Conservation (phyloP, 1,140 invertebrate species). For the Leptinotarsa lineolata region DNA sequence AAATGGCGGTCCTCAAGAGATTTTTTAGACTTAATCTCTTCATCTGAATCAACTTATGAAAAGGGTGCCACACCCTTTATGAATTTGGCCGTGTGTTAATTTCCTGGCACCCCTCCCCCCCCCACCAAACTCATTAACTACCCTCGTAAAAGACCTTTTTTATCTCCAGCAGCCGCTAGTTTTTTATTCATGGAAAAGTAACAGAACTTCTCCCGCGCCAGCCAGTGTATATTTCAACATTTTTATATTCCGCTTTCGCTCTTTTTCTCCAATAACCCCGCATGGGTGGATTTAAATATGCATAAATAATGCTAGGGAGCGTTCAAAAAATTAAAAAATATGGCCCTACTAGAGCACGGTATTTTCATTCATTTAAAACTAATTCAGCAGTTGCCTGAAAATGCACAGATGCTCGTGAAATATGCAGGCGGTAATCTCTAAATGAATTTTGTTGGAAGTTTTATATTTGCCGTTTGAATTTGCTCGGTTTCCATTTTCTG, state of each 20-base stretch:
- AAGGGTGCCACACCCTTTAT: no score
- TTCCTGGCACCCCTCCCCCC: no score
- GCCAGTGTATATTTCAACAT: not conserved
- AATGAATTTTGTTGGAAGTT: not conserved
- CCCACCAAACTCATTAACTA: no score
- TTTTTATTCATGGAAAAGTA: not conserved
- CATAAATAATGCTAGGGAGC: slow-evolving; percentile 15
- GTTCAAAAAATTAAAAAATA: slow-evolving; percentile 18
- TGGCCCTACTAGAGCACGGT: not conserved
- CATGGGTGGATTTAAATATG: slow-evolving; percentile 11
- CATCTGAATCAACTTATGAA: no score
- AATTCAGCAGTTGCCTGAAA: not conserved
- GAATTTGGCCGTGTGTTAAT: no score
- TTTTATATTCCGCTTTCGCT: slow-evolving; percentile 9
- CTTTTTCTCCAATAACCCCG: not conserved
- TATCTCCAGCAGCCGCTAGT: not conserved
- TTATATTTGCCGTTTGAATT: not conserved
- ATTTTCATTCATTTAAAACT: slow-evolving; percentile 23
- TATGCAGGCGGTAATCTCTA: not conserved
- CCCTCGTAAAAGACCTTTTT: no score
- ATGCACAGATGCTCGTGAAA: not conserved
- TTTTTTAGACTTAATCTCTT: no score
- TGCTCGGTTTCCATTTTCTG: not conserved
- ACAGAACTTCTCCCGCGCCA: not conserved
- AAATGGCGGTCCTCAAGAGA: no score